Base-by-base conservation (phyloP, 2,888 invertebrate species). In the Tubulanus polymorphus region DNA sequence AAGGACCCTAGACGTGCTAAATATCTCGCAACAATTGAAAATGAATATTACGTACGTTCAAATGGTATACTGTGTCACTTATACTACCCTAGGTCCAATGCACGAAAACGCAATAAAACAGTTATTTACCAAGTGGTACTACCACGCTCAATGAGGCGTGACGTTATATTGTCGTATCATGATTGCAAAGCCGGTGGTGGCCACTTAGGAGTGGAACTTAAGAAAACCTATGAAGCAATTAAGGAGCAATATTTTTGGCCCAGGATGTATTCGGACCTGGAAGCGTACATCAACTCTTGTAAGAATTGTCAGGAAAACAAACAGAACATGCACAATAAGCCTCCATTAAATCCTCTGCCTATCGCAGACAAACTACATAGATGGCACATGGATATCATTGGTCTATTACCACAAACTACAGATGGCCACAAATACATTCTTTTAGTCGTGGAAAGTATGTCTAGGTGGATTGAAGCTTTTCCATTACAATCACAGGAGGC, bases 291-390 rank as follows among this genome's bases (percentile, higher is more conserved):
- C 1, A 47, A 47, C 3, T 47, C 58, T 15, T 61, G 61, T 54
- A 56, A 56, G n/a, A 37, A 30, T 2, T 61, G 63, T 55, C 63
- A 63, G 48, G 23, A 49, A 8, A 30, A 29, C 5, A 61, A 63
- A 30, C 23, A 30, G 3, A 29, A 49, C n/a, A 5, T 18, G 6
- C 48, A 55, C 18, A 12, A 3, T 28, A 32, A 47, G 10, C 41
- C 57, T 28, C 57, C 57, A 15, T 30, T 53, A 1, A 47, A 28
- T n/a, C 41, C 53, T 20, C 41, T 41, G 5, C 41, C 41, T 8
- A 23, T 41, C 20, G 20, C 18, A 15, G 41, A 41, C 15, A 23
- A 20, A 18, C 23, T 41, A 20, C 41, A 41, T 18, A 41, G 41
- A 41, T 3, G 18, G 6, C 41, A 41, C 41, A 41, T 41, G 6